Evolutionary conservation across 2,888 invertebrate species (phyloP), one percentile per base, ranked within the genome.

Genomic region (Nasonovia ribisnigri): DNA sequence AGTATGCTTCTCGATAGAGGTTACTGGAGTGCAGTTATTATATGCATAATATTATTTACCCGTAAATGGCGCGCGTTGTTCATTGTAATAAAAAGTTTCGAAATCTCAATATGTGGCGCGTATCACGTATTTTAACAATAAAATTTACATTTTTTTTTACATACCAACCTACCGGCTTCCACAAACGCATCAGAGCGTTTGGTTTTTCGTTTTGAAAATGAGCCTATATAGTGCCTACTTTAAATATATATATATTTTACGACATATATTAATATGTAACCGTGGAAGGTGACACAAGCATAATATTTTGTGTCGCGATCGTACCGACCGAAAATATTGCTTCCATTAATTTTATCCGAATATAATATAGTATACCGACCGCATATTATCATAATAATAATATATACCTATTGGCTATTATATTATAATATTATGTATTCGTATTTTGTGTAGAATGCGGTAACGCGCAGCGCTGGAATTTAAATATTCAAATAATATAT

Each of bases 331-430:
- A 92, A 88, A 88, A 88, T 84, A 88, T 88, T n/a, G 84, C 77
- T n/a, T 51, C 54, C 51, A 54, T 92, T 92, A 88, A 92, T 77
- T 88, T 54, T 88, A 77, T 54, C 26, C 0, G 77, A 77, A 84
- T 43, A 88, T 36, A 20, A 90, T 51, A 84, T 51, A 92, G n/a
- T n/a, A 91, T 57, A 36, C 54, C 8, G 8, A 42, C 24, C 16
- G 26, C 43, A 89, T 88, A 46, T 43, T 86, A 43, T 86, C 29
- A 46, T 26, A 46, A 42, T 77, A 26, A 57, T 51, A 54, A 20
- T 54, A 54, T 54, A 20, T 54, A 54, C 20, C 3, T 54, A 54
- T 51, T 51, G 46, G 10, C 46, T 46, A 91, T 29, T 48, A 77
- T 24, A n/a, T 20, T 20, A 51, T 51, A 16, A 51, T 3, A 51